These are phyloP conservation scores for Halcyon leucocephala DNA, from an alignment of 2,797 vertebrate genomes.

Conservation along the genomic window DNA sequence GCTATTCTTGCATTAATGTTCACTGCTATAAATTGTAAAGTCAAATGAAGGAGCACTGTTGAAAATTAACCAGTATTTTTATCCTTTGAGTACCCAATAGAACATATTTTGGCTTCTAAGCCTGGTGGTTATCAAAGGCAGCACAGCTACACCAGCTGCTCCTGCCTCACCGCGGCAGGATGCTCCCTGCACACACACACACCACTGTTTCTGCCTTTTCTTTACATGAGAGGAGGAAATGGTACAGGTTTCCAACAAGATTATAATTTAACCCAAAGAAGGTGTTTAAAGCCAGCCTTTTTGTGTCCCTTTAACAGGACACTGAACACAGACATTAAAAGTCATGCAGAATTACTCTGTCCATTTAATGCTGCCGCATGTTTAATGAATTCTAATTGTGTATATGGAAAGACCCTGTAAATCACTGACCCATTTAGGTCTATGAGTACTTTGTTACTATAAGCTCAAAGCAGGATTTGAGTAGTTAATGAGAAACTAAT, in stretches of 20 bases:
- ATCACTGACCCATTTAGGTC: constrained; percentile 64
- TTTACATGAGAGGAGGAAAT: not conserved
- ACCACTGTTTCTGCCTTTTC: constrained; percentile 8
- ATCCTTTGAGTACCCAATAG: constrained; percentile 81
- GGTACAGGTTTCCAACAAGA: constrained; percentile 53
- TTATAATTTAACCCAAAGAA: constrained; percentile 44
- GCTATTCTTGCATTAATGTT: constrained; percentile 85
- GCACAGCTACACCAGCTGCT: constrained; percentile 45
- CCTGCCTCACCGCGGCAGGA: constrained; percentile 20
- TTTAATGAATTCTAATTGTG: constrained; percentile 71
- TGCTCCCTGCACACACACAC: not conserved
- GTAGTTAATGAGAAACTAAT: constrained; percentile 75
- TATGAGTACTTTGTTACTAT: constrained; percentile 60
- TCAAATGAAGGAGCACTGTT: constrained; percentile 86
- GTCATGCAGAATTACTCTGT: constrained; percentile 4
- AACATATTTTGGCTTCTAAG: constrained; percentile 82
- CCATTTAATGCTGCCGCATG: constrained; percentile 58
- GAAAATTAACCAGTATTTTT: constrained; percentile 86
- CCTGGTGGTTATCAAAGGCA: constrained; percentile 74
- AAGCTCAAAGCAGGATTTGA: constrained; percentile 74
- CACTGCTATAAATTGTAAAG: constrained; percentile 84
- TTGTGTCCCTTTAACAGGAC: constrained; percentile 56
- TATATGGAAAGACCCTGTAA: constrained; percentile 61
- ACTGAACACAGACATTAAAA: constrained; percentile 48
- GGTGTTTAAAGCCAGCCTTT: constrained; percentile 54